Evolutionary conservation across 2,113 vertebrate species (phyloP).

Genomic region (Varanus komodoensis): DNA sequence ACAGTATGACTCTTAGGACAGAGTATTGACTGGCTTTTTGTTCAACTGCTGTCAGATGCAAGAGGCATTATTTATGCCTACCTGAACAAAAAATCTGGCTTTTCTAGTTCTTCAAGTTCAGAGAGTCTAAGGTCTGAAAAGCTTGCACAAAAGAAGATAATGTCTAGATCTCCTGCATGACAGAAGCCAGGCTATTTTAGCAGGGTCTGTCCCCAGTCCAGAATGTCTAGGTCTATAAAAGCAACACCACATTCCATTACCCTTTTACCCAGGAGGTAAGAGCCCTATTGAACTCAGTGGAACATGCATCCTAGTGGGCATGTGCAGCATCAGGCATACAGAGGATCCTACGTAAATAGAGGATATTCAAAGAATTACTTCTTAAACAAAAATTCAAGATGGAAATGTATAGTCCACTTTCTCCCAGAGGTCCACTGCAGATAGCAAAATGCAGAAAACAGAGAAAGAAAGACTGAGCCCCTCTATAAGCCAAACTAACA

Average conservation of each 20-base stretch:
- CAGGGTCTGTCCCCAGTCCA: neutral
- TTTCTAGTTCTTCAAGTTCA: neutral
- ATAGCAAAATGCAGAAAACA: neutral
- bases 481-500: neutral
- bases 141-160: neutral
- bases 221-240: neutral
- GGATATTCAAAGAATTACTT: neutral
- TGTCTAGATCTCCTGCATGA: neutral
- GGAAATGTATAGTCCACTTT: neutral
- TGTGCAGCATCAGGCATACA: neutral
- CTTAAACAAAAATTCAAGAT: no score
- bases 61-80: neutral
- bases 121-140: neutral
- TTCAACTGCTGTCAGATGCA: slow-evolving; percentile 16
- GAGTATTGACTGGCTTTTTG: neutral
- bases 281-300: neutral
- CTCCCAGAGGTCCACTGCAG: neutral
- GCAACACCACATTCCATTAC: neutral
- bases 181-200: neutral
- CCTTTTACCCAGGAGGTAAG: no score
- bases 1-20: neutral
- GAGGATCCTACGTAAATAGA: neutral
- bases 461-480: neutral
- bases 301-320: neutral
- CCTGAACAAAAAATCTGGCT: slow-evolving; percentile 23